Evolutionary conservation across 2,888 invertebrate genomes (phyloP).

Genomic region (Chaitophorus viminalis): DNA sequence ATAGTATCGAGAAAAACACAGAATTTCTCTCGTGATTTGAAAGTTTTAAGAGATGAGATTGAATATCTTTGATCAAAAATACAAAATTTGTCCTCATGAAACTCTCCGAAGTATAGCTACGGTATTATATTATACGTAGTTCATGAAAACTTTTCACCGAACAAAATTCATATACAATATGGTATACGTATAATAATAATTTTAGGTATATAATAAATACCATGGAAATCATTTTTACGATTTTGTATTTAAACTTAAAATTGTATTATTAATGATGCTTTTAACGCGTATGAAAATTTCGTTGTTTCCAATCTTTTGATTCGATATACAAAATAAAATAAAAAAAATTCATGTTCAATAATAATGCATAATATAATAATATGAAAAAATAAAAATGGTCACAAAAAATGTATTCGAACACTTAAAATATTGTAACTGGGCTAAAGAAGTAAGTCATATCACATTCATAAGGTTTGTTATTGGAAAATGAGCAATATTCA

Average conservation of each 20-base stretch:
- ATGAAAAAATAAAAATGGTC: too few species aligned
- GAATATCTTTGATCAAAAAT: slow-evolving; percentile 7
- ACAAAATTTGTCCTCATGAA: not conserved
- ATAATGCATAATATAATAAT: too few species aligned
- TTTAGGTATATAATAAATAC: not conserved
- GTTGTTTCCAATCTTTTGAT: not conserved
- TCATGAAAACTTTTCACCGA: slow-evolving; percentile 13
- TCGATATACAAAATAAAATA: not conserved
- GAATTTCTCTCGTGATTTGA: not conserved
- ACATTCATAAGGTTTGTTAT: too few species aligned
- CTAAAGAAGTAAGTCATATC: too few species aligned
- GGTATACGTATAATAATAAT: not conserved
- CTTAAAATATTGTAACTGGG: too few species aligned
- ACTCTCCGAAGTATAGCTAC: not conserved
- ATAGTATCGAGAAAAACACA: not conserved
- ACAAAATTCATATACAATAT: not conserved
- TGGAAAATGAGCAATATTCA: too few species aligned
- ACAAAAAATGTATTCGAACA: too few species aligned
- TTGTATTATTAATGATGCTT: not conserved
- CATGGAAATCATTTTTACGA: not conserved
- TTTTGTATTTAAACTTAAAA: not conserved
- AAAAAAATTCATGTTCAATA: too few species aligned
- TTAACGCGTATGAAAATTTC: not conserved
- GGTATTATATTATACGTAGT: not conserved
- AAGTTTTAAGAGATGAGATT: slow-evolving; percentile 36